Percentiles rank a stretch among this genome's conserved stretches.
Conservation (phyloP, 2,113 vertebrate species). For the Hydropotes inermis region DNA sequence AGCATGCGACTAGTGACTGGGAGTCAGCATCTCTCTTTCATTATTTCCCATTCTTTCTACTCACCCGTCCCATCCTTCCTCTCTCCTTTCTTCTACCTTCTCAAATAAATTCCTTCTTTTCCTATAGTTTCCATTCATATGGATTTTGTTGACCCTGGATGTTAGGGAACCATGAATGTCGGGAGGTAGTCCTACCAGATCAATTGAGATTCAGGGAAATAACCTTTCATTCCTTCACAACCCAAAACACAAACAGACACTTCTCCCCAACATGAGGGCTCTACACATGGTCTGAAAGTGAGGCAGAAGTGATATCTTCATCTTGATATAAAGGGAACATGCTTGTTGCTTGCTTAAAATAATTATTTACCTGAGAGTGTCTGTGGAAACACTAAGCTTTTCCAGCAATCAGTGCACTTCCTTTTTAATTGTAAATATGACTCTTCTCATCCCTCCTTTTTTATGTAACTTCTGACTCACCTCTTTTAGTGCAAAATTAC, state of each 20-base stretch:
- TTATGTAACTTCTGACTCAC: background rate
- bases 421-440: background rate
- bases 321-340: background rate
- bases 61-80: background rate
- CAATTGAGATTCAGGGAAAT: background rate
- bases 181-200: background rate
- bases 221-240: background rate
- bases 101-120: background rate
- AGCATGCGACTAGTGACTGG: background rate
- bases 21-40: background rate
- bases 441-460: background rate
- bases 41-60: background rate
- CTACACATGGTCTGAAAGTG: background rate
- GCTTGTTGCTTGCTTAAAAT: background rate
- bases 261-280: background rate
- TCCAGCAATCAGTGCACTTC: background rate
- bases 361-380: background rate
- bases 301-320: background rate
- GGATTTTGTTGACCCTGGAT: conserved; percentile 9
- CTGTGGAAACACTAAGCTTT: background rate
- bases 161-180: conserved; percentile 15
- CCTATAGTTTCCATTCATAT: background rate
- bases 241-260: background rate
- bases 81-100: background rate
- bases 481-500: background rate